Evolutionary conservation across 92 coral and sea anemone genomes (phyloP).

Genomic region (Bergia sp.): DNA sequence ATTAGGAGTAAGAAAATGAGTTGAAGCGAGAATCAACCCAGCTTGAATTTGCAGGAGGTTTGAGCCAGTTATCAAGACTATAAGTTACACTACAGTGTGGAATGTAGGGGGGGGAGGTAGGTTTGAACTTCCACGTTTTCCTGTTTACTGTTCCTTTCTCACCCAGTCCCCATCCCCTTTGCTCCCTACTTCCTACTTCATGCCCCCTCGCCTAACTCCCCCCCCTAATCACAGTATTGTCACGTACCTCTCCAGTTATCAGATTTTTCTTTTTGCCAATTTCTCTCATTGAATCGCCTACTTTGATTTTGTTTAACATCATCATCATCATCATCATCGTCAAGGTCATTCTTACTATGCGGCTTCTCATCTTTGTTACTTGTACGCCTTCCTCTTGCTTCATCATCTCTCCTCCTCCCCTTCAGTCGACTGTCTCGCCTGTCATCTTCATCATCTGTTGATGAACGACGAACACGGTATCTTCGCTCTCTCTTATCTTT

Average conservation of each 20-base stretch:
- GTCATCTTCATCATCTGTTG: constrained; percentile 45
- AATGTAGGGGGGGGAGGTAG: too few relatives aligned
- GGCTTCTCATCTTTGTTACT: background rate
- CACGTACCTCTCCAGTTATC: constrained; percentile 35
- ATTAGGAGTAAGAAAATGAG: too few relatives aligned
- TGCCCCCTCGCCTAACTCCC: too few relatives aligned
- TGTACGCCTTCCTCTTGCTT: constrained; percentile 11
- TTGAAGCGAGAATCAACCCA: too few relatives aligned
- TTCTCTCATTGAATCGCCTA: constrained; percentile 33
- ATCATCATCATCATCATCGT: background rate
- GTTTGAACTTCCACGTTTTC: too few relatives aligned
- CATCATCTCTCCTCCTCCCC: background rate
- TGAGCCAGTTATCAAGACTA: too few relatives aligned
- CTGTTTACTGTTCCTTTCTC: too few relatives aligned
- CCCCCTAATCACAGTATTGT: too few relatives aligned
- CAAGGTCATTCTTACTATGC: background rate
- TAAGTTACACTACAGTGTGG: too few relatives aligned
- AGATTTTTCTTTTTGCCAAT: constrained; percentile 35
- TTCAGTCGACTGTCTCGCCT: background rate
- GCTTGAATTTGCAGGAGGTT: too few relatives aligned
- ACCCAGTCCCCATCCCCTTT: too few relatives aligned
- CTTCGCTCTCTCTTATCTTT: constrained; percentile 31
- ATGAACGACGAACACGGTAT: constrained; percentile 28
- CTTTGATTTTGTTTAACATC: constrained; percentile 25
- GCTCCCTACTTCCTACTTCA: too few relatives aligned